phyloP scores from a whole-genome alignment of 1,140 invertebrate species.

The Campoletis sonorensis region DNA sequence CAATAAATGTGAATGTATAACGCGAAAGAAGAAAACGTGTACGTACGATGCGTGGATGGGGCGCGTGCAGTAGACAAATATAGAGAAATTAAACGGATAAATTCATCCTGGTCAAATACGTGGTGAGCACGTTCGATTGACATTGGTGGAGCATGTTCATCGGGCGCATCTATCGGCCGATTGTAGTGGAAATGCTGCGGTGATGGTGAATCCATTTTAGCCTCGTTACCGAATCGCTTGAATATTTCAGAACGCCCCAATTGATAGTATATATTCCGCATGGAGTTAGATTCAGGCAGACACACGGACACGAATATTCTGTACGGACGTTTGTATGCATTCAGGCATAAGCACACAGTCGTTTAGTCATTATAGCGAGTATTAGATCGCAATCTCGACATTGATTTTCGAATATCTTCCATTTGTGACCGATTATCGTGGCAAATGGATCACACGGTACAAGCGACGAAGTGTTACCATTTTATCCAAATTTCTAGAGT shows the following conservation, averaged over 20 bases:
- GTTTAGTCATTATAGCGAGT: not conserved
- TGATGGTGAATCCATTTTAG: conserved; percentile 42
- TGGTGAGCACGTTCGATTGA: conserved; percentile 44
- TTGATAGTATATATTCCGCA: not conserved
- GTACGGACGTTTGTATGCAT: not conserved
- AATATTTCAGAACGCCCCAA: conserved; percentile 44
- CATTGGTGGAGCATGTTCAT: conserved; percentile 14
- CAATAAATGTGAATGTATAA: not conserved
- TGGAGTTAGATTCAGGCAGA: not conserved
- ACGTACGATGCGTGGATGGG: not conserved
- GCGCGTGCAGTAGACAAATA: conserved; percentile 30
- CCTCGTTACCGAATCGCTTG: conserved; percentile 44
- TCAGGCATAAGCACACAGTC: not conserved
- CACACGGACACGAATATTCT: not conserved
- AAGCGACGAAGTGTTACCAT: no score
- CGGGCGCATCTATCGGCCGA: not conserved
- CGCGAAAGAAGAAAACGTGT: not conserved
- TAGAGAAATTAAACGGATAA: conserved; percentile 48
- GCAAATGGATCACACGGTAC: no score
- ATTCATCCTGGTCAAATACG: conserved; percentile 42
- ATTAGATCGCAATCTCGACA: not conserved
- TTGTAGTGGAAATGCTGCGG: conserved; percentile 13
- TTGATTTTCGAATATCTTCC: no score
- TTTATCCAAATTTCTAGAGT: no score
- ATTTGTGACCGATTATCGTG: no score